Evolutionary conservation across 2,797 vertebrate genomes (phyloP), one percentile per base, ranked within the genome.

Genomic region (Naso thynnoides): DNA sequence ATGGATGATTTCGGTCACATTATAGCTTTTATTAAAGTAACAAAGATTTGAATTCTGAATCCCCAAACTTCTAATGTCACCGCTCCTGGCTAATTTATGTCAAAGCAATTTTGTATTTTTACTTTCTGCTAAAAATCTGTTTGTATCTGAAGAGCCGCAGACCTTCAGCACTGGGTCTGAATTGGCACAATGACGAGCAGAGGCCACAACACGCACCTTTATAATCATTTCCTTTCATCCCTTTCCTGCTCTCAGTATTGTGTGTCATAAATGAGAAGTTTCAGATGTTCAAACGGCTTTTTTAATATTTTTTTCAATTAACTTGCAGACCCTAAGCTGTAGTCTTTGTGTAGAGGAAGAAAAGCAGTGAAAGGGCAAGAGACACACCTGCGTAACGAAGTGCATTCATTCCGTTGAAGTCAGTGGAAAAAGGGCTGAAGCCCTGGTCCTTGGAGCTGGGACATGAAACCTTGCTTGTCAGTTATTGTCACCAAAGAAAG

Each of bases 401-500:
- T 61, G 65, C 15, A 7, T 53, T 67, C 39, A 9, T 52, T 82
- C 27, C 11, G 41, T 84, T 81, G 49, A 79, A 78, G 73, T 39
- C 3, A 2, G 2, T 5, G 36, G 29, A 55, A 44, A 63, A 61
- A 27, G 11, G n/a, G 21, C 41, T 27, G 45, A 29, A 24, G 67
- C 58, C 48, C 19, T 0, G 42, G 48, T 76, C 71, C 72, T 76
- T 58, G 55, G 82, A 83, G 67, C 71, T 80, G 71, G 61, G 60
- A 86, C 81, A 84, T 70, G 66, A 89, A 91, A 90, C 76, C 76
- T 67, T 56, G 75, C 56, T 82, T 54, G 78, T 78, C 76, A 21
- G 44, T 86, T 86, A 77, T 88, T 86, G 75, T 86, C 84, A 72
- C 66, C 4, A 52, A 74, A 71, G 58, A 75, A 78, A 81, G 66